These are phyloP conservation scores for Steinernema hermaphroditum DNA, from an alignment of 2,888 invertebrate species.

Conservation along the genomic window DNA sequence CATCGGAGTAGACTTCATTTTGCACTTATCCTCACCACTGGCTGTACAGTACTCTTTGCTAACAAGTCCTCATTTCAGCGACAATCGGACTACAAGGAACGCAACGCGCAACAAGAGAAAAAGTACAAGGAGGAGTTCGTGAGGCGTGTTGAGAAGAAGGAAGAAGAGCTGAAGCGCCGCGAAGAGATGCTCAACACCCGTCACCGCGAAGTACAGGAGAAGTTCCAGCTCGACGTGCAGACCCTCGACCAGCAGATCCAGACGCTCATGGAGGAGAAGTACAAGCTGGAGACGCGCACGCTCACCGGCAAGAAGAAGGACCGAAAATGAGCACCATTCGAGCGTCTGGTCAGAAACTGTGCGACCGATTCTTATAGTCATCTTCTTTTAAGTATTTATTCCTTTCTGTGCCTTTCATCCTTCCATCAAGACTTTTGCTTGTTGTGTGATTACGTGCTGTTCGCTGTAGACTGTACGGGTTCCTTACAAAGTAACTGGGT, in stretches of 20 bases:
- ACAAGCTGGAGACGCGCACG: slow-evolving; percentile 45
- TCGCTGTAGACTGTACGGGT: too few relatives aligned
- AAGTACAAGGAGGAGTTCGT: slow-evolving; percentile 99
- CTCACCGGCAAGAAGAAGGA: neutral
- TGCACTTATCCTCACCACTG: too few relatives aligned
- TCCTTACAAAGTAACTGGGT: too few relatives aligned
- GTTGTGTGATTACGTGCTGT: too few relatives aligned
- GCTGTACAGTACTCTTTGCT: too few relatives aligned
- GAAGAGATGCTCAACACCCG: slow-evolving; percentile 56
- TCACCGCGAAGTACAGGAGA: slow-evolving; percentile 48
- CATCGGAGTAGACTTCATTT: too few relatives aligned
- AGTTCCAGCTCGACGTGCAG: slow-evolving; percentile 41
- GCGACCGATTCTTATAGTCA: slow-evolving; percentile 26
- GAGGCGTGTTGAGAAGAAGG: slow-evolving; percentile 92
- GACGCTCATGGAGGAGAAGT: slow-evolving; percentile 55
- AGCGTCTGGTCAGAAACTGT: slow-evolving; percentile 29
- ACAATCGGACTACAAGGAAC: slow-evolving; percentile 69
- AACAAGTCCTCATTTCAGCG: slow-evolving; percentile 36
- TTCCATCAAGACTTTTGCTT: too few relatives aligned
- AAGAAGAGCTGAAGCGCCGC: slow-evolving; percentile 74
- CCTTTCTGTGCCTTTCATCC: too few relatives aligned
- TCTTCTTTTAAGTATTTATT: too few relatives aligned
- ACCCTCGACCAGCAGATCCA: slow-evolving; percentile 55
- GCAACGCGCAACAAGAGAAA: slow-evolving; percentile 92
- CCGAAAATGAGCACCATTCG: slow-evolving; percentile 1